Conservation (phyloP, 2,888 invertebrate genomes). For the Luperina nickerlii region DNA sequence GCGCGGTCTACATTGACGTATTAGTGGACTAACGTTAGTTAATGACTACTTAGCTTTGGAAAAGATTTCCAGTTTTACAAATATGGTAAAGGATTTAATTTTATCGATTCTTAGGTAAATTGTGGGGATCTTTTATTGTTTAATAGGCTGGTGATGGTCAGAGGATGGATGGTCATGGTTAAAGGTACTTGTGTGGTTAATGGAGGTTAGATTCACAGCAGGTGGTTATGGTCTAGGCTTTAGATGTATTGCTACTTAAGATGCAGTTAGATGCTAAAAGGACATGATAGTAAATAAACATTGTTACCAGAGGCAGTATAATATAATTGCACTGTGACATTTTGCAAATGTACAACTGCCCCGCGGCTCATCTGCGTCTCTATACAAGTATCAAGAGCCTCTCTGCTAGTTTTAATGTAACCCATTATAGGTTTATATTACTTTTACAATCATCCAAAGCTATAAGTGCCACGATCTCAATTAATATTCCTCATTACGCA, state of each 20-base stretch:
- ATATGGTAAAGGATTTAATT: conserved; percentile 57
- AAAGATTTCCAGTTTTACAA: conserved; percentile 61
- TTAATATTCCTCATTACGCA: no score
- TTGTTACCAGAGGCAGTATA: conserved; percentile 15
- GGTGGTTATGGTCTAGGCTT: conserved; percentile 32
- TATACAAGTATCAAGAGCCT: background rate
- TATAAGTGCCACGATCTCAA: background rate
- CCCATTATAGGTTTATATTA: background rate
- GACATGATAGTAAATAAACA: conserved; percentile 20
- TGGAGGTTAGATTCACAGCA: conserved; percentile 10
- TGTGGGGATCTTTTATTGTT: conserved; percentile 52
- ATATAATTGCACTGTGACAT: conserved; percentile 28
- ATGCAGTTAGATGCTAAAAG: background rate
- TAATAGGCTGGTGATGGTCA: conserved; percentile 35
- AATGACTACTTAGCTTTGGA: conserved; percentile 70
- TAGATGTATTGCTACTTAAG: conserved; percentile 13
- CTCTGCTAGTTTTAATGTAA: background rate
- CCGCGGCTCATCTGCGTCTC: background rate
- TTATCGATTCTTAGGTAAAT: conserved; percentile 54
- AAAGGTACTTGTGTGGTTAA: background rate
- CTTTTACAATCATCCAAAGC: background rate
- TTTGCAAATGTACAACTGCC: background rate
- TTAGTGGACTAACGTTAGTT: conserved; percentile 77
- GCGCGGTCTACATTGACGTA: conserved; percentile 70
- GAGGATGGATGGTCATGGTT: conserved; percentile 26